These are phyloP conservation scores for Philereme transversata DNA, from an alignment of 2,888 invertebrate species.

Conservation along the genomic window DNA sequence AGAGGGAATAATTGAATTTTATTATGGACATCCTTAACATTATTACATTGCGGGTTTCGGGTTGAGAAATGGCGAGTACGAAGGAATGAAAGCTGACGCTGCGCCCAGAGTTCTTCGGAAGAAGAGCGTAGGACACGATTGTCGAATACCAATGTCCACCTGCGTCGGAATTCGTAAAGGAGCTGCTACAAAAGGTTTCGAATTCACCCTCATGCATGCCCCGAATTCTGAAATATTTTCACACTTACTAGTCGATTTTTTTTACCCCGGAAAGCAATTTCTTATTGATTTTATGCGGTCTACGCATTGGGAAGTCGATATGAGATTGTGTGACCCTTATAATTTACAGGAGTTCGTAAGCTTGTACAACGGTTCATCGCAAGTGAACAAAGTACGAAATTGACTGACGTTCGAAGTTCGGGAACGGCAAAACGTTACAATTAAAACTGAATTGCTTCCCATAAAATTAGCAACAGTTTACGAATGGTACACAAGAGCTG, in stretches of 20 bases:
- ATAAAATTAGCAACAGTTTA: slow-evolving; percentile 40
- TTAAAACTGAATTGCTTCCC: slow-evolving; percentile 32
- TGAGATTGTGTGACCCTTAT: slow-evolving; percentile 10
- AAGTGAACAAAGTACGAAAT: slow-evolving; percentile 16
- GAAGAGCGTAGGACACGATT: slow-evolving; percentile 45
- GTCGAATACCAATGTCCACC: slow-evolving; percentile 61
- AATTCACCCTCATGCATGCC: slow-evolving; percentile 45
- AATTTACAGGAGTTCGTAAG: not conserved
- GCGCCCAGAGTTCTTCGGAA: slow-evolving; percentile 48
- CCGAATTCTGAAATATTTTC: slow-evolving; percentile 41
- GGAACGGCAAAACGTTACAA: slow-evolving; percentile 29
- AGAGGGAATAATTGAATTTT: slow-evolving; percentile 61
- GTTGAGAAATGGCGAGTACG: slow-evolving; percentile 47
- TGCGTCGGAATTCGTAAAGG: slow-evolving; percentile 50
- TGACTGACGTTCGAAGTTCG: slow-evolving; percentile 27
- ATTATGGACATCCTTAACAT: slow-evolving; percentile 52
- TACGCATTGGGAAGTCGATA: slow-evolving; percentile 28
- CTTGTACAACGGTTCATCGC: slow-evolving; percentile 5
- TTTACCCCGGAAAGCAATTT: slow-evolving; percentile 30
- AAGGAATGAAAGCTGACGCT: slow-evolving; percentile 50
- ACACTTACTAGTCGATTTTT: slow-evolving; percentile 32
- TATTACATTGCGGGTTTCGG: slow-evolving; percentile 55
- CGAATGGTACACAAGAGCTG: slow-evolving; percentile 35
- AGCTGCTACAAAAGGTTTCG: slow-evolving; percentile 45
- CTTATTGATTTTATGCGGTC: slow-evolving; percentile 36